These are phyloP conservation scores for Chiroxiphia lanceolata DNA, from an alignment of 2,797 vertebrate genomes.

Conservation along the genomic window DNA sequence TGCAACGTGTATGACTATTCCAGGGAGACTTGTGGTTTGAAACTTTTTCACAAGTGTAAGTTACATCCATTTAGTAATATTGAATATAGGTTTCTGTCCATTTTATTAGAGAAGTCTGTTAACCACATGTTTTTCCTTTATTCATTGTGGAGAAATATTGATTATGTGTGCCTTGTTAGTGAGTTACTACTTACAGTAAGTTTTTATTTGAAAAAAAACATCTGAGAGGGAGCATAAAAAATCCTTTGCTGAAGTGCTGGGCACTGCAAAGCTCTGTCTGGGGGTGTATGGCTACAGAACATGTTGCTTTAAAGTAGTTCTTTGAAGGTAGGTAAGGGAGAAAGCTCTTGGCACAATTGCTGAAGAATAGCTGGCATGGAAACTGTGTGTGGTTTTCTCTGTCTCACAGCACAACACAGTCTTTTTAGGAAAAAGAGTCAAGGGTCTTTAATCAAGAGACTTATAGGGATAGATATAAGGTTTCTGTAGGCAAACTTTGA, in stretches of 20 bases:
- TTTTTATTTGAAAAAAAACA: neutral
- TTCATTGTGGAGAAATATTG: neutral
- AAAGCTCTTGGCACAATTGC: neutral
- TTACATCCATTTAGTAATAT: neutral
- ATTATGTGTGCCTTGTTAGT: neutral
- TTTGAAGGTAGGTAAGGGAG: neutral
- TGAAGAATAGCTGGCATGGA: neutral
- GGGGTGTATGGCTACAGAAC: rapidly evolving
- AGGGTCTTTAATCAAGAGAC: neutral
- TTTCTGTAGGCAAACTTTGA: neutral
- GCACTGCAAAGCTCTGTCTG: neutral
- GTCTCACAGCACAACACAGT: neutral
- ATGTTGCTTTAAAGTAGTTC: neutral
- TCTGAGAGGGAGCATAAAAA: neutral
- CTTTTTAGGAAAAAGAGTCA: neutral
- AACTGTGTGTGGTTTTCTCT: neutral
- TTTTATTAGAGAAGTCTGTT: neutral
- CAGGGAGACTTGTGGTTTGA: neutral
- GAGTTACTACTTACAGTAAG: neutral
- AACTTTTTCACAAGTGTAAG: neutral
- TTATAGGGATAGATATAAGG: neutral
- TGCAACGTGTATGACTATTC: neutral
- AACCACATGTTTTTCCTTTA: neutral
- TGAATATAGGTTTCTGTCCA: neutral
- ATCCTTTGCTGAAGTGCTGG: neutral